phyloP scores from a whole-genome alignment of 1,140 invertebrate genomes.

The Pseudomyrmex sp. region DNA sequence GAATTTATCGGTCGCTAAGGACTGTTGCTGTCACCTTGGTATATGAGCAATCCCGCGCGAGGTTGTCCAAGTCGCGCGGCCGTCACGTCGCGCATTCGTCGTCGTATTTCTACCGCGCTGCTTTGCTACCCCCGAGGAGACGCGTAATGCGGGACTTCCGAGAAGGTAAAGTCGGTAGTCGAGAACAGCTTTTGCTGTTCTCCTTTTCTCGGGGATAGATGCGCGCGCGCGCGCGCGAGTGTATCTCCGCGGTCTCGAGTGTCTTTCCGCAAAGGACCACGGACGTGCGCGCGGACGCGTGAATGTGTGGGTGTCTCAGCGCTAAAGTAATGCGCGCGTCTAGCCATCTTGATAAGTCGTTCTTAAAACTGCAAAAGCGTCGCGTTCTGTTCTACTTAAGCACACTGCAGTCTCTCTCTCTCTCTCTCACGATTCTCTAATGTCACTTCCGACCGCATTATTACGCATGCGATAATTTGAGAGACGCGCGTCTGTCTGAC shows the following conservation, averaged over 20 bases:
- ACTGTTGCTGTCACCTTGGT: not conserved
- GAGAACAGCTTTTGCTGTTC: slow-evolving; percentile 21
- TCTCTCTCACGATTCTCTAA: not conserved
- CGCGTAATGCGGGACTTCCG: slow-evolving; percentile 20
- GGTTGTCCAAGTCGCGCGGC: not conserved
- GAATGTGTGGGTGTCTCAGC: not conserved
- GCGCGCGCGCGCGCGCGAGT: slow-evolving; percentile 13
- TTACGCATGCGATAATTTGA: slow-evolving; percentile 18
- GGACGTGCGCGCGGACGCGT: not conserved
- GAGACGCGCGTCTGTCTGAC: not conserved
- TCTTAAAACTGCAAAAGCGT: slow-evolving; percentile 27
- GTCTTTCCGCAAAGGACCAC: slow-evolving; percentile 23
- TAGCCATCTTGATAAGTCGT: slow-evolving; percentile 33
- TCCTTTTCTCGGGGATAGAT: slow-evolving; percentile 11
- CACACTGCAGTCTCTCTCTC: not conserved
- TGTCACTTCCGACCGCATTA: slow-evolving; percentile 5
- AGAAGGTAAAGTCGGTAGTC: slow-evolving; percentile 44
- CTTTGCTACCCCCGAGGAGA: not conserved
- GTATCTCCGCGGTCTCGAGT: slow-evolving; percentile 7
- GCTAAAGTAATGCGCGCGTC: slow-evolving; percentile 22
- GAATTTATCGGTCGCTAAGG: slow-evolving; percentile 21
- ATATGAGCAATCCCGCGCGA: not conserved
- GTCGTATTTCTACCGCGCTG: not conserved
- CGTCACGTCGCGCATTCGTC: slow-evolving; percentile 10
- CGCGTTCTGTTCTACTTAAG: not conserved